Evolutionary conservation across 2,113 vertebrate genomes (phyloP), one percentile per base, ranked within the genome.

Genomic region (Reinhardtius hippoglossoides): DNA sequence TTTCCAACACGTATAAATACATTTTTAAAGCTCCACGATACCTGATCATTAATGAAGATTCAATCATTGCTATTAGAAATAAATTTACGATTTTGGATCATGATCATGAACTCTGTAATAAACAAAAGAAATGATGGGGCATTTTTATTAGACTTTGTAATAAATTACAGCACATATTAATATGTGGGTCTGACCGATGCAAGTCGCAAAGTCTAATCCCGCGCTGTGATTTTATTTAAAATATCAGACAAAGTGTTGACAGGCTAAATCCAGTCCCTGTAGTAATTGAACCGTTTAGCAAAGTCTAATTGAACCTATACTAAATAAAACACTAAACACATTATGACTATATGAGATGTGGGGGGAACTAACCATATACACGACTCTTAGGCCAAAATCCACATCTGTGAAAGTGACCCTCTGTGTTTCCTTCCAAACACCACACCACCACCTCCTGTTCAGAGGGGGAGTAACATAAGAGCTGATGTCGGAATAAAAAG

Each of bases 371-470:
- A 50, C 46, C 46, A 50, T 3, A 31, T 31, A 31, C 31, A 31
- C 31, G 31, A 31, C 31, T 31, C 31, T 31, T 31, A 7, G 31
- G 31, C 31, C 31, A 31, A 31, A 31, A 31, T 31, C 31, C 31
- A 31, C 31, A 31, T 31, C 31, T 31, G 31, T 31, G 31, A 31
- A 18, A 0, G 18, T 18, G 46, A 16, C 46, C 46, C 15, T 46
- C 44, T 50, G 46, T 50, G 14, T 50, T 50, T 50, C 12, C 16
- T 67, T 12, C 54, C 56, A 81, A 71, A 84, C 65, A 26, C 85
- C 48, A 83, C 76, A 88, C 66, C 80, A 83, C 88, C 91, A 88
- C 83, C 91, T 93, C 74, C 87, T 87, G 92, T 89, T 74, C 75
- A 79, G 21, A 84, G 42, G 0, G 2, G 63, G 87, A 80, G 70